These are phyloP conservation scores for Ifrita kowaldi DNA, from an alignment of 2,113 vertebrate species.

Conservation along the genomic window DNA sequence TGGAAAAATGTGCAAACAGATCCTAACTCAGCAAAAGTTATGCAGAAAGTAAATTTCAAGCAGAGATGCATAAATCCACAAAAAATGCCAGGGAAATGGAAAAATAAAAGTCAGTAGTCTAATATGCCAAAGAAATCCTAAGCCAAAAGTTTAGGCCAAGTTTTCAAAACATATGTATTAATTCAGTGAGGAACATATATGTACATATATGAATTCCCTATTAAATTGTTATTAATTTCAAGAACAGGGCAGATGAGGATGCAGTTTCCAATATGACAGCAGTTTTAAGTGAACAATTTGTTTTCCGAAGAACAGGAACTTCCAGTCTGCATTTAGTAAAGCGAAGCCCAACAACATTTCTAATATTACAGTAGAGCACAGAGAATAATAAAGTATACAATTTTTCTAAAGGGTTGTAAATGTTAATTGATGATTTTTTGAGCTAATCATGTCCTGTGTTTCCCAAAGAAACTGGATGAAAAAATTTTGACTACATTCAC, in stretches of 20 bases:
- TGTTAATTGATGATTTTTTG: background rate
- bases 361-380: background rate
- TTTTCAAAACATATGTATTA: background rate
- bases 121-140: background rate
- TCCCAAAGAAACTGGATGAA: background rate
- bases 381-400: background rate
- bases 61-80: background rate
- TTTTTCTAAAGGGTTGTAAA: background rate
- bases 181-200: background rate
- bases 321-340: background rate
- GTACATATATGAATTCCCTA: background rate
- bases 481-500: background rate
- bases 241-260: background rate
- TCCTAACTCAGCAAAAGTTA: background rate
- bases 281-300: background rate
- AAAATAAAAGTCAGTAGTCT: background rate
- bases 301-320: background rate
- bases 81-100: background rate
- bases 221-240: background rate
- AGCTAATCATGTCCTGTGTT: background rate
- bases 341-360: background rate
- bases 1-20: background rate
- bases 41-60: background rate
- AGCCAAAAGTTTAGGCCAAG: background rate
- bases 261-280: background rate